Conservation (phyloP, 2,888 invertebrate species). For the Cancer borealis region DNA sequence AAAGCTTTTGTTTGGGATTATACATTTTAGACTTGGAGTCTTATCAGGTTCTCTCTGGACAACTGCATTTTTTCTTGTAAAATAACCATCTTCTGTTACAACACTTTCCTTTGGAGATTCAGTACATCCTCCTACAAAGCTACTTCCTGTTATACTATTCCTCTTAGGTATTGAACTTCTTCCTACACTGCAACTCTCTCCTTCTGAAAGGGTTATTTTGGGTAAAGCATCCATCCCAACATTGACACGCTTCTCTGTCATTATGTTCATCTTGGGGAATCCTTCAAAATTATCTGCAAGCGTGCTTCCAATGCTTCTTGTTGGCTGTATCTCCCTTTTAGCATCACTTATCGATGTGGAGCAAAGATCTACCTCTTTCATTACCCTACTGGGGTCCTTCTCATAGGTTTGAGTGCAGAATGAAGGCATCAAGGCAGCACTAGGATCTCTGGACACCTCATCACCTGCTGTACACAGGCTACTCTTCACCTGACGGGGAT, state of each 20-base stretch:
- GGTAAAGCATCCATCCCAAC: background rate
- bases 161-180: background rate
- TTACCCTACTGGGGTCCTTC: background rate
- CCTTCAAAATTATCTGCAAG: background rate
- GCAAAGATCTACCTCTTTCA: background rate
- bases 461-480: background rate
- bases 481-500: background rate
- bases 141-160: background rate
- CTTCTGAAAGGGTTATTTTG: background rate
- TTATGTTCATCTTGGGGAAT: background rate
- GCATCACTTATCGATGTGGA: background rate
- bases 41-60: background rate
- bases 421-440: background rate
- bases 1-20: background rate
- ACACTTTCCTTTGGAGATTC: background rate
- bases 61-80: background rate
- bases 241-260: background rate
- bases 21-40: background rate
- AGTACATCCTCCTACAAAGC: background rate
- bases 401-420: background rate
- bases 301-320: background rate
- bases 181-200: background rate
- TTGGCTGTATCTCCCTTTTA: background rate
- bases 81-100: background rate
- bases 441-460: background rate